Evolutionary conservation across 1,140 invertebrate species (phyloP).

Genomic region (Cydia fagiglandana): DNA sequence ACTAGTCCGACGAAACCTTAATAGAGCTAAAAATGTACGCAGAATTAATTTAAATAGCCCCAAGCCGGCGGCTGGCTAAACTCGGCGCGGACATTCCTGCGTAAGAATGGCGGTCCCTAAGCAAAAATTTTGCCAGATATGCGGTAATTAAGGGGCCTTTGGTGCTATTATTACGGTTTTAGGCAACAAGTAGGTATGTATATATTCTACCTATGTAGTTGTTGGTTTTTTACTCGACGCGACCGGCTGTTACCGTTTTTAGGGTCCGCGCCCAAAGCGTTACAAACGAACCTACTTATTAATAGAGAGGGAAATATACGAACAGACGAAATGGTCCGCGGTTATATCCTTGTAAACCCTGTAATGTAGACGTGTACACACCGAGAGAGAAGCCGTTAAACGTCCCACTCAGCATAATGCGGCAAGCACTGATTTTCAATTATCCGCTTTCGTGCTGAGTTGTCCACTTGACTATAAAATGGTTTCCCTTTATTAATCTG

Average conservation of each 20-base stretch:
- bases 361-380: too few species aligned
- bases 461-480: background rate
- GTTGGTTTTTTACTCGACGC: background rate
- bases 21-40: slow-evolving; percentile 27
- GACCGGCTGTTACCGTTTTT: background rate
- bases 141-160: slow-evolving; percentile 17
- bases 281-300: too few species aligned
- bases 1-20: background rate
- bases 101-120: slow-evolving; percentile 17
- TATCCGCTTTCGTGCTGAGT: background rate
- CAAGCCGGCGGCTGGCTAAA: background rate
- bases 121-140: slow-evolving; percentile 29
- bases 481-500: background rate
- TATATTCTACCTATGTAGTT: background rate
- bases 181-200: background rate
- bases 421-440: background rate
- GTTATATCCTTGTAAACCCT: too few species aligned
- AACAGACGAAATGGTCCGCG: too few species aligned
- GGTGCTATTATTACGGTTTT: background rate
- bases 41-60: slow-evolving; percentile 25
- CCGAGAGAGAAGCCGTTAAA: background rate
- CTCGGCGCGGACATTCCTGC: background rate
- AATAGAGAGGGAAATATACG: too few species aligned
- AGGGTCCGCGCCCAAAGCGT: background rate
- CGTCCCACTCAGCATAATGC: slow-evolving; percentile 2